phyloP scores from a whole-genome alignment of 2,113 vertebrate genomes.

The Pionites leucogaster region DNA sequence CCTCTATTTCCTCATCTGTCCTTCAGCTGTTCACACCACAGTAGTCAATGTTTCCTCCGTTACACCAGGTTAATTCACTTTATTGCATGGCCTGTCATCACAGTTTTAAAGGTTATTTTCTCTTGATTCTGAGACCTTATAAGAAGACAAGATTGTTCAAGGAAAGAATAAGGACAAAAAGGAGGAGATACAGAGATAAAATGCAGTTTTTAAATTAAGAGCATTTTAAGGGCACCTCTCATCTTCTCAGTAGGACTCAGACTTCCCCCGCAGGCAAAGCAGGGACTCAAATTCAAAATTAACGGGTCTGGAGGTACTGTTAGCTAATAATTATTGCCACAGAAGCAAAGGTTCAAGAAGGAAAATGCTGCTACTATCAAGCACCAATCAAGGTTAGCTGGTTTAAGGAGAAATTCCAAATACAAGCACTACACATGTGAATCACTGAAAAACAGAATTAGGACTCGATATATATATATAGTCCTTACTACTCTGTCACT shows the following conservation, averaged over 20 bases:
- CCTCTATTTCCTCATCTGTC: neutral
- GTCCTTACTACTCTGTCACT: neutral
- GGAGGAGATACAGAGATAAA: neutral
- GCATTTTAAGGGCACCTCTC: neutral
- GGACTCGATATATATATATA: neutral
- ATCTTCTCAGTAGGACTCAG: neutral
- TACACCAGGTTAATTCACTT: neutral
- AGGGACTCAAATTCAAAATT: neutral
- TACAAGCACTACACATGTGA: neutral
- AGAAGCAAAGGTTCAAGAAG: neutral
- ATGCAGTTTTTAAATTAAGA: neutral
- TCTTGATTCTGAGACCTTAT: neutral
- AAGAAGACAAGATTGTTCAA: neutral
- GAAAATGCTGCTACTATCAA: neutral
- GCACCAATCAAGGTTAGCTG: neutral
- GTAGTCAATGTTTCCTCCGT: neutral
- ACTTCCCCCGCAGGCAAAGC: neutral
- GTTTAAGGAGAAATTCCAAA: neutral
- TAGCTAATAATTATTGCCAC: neutral
- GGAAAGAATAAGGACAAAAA: neutral
- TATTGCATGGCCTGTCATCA: neutral
- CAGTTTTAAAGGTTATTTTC: neutral
- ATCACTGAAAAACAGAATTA: neutral
- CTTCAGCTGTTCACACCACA: neutral
- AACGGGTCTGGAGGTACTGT: neutral